phyloP scores from a whole-genome alignment of 2,888 invertebrate species.

The Cacoxenus indagator region DNA sequence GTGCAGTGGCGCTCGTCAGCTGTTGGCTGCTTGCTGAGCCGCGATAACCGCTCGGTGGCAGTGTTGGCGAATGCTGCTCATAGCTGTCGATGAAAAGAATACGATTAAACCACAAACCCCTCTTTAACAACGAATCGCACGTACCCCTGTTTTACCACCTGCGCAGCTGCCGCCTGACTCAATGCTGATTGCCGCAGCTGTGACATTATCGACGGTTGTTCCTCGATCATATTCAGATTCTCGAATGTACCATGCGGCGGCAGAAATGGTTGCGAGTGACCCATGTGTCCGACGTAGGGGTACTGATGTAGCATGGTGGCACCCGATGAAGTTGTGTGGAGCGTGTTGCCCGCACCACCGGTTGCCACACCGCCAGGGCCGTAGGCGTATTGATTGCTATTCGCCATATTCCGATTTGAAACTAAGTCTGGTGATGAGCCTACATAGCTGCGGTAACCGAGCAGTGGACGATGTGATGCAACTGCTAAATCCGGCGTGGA shows the following conservation, averaged over 20 bases:
- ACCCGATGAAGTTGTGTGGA: slow-evolving; percentile 49
- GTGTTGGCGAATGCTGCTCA: slow-evolving; percentile 66
- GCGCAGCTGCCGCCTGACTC: slow-evolving; percentile 54
- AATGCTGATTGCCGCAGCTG: slow-evolving; percentile 63
- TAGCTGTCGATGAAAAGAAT: slow-evolving; percentile 30
- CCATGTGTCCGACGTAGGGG: slow-evolving; percentile 66
- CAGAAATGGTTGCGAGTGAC: slow-evolving; percentile 69
- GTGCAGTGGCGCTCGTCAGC: slow-evolving; percentile 45
- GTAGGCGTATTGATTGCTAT: slow-evolving; percentile 55
- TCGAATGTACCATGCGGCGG: slow-evolving; percentile 81
- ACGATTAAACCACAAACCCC: background rate
- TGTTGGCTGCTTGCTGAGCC: slow-evolving; percentile 71
- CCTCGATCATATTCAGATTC: slow-evolving; percentile 76
- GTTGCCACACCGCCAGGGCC: slow-evolving; percentile 72
- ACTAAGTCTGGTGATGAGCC: slow-evolving; percentile 86
- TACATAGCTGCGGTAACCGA: slow-evolving; percentile 73
- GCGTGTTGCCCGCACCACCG: slow-evolving; percentile 48
- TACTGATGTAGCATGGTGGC: slow-evolving; percentile 63
- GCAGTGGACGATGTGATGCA: slow-evolving; percentile 75
- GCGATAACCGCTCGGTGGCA: slow-evolving; percentile 70
- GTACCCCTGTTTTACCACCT: slow-evolving; percentile 48
- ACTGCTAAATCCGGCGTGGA: slow-evolving; percentile 88
- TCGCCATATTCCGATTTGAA: slow-evolving; percentile 78
- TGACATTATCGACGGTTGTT: slow-evolving; percentile 69
- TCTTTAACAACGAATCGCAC: background rate